Base-by-base conservation (phyloP, 1,140 invertebrate species). In the Scylla paramamosain region DNA sequence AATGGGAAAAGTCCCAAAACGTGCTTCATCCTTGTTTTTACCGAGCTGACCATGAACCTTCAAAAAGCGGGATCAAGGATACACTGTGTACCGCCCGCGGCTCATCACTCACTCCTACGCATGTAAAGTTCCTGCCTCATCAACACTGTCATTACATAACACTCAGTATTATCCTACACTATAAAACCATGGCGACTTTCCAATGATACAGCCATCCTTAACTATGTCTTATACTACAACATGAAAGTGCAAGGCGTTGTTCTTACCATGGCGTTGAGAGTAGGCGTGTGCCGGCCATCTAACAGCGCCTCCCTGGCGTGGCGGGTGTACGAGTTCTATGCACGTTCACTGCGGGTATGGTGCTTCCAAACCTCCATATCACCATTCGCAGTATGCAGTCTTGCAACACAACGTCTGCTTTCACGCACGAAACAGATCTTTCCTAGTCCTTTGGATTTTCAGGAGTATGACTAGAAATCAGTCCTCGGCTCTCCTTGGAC, bases 241-340 rank as follows among this genome's bases (percentile, higher is more conserved):
- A 77, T n/a, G 8, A 77, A 7, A 77, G 67, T 77, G 67, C 10
- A 77, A n/a, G 16, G 20, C 31, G 10, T 28, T 25, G 31, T 87
- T 14, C 25, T 25, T 29, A 93, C 92, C 92, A 93, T 93, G 82
- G 77, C 84, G 92, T 83, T 93, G 45, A 45, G 32, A 83, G 25
- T 39, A 46, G 46, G 52, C 92, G 92, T 93, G 83, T 29, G 14
- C 25, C 92, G 84, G 92, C 92, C 92, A 93, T 93, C 92, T 93
- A 93, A 84, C 29, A 93, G 46, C 77, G 84, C 20, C 45, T 25
- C 14, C 31, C 29, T 31, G 59, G 25, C 39, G 45, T 90, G 88
- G 88, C 39, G 45, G 88, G 20, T 90, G 88, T 46, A 29, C 25
- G n/a, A 59, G 45, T 28, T 25, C 88, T 28, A 90, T 39, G 48